Base-by-base conservation (phyloP, 2,888 invertebrate genomes). In the Mimachlamys varia region DNA sequence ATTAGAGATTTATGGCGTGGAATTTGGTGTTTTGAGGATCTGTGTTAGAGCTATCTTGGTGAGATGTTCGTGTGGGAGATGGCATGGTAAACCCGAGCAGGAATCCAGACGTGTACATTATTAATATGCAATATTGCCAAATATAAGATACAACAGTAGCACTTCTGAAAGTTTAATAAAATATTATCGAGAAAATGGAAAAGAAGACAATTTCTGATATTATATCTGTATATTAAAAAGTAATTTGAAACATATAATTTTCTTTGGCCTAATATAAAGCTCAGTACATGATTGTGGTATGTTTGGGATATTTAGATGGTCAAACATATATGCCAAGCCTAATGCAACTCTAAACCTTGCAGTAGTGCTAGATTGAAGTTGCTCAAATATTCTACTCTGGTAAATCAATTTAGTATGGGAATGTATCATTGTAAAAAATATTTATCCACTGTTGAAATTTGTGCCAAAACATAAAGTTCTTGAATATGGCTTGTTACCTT, bases 111-210 rank as follows among this genome's bases (percentile, higher is more conserved):
- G 33, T 27, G 12, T 76, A 27, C 33, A 76, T 76, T 76, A 76
- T 76, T 76, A 27, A 76, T 76, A 76, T 33, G 76, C 76, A 76
- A 33, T 76, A 33, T 76, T 76, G 76, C 76, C 76, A 76, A 76
- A 76, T 76, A 76, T 76, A 33, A 76, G 17, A 76, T 76, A 33
- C 27, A 33, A 33, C 15, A 33, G 27, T 33, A 76, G 33, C 33
- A 76, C 76, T 33, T 33, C 27, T 27, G 27, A 27, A 76, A 33
- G 33, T 76, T 76, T 76, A 33, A 76, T 76, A 27, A 76, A 76
- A 76, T 33, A 76, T 76, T 76, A 76, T 76, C 76, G 27, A 33
- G 13, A 76, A 27, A 76, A 76, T 76, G 27, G 76, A 76, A 76
- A 27, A 76, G 76, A 76, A 33, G 27, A 22, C 27, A 76, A 76